phyloP scores from a whole-genome alignment of 2,888 invertebrate genomes.

The Drosophila pseudotakahashii region DNA sequence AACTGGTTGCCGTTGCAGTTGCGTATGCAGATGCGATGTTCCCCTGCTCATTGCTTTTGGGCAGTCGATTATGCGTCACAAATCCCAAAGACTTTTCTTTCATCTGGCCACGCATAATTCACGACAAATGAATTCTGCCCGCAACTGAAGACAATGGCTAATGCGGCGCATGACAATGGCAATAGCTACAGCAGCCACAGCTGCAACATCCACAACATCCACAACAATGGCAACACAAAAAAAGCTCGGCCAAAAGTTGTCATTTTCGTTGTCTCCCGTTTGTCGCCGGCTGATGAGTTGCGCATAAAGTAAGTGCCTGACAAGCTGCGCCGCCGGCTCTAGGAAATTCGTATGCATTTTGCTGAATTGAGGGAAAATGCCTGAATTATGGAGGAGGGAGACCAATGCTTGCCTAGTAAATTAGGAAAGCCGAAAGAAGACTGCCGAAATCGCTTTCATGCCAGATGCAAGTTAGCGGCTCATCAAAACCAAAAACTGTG shows the following conservation, averaged over 20 bases:
- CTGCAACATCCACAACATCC: conserved; percentile 13
- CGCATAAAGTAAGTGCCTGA: conserved; percentile 66
- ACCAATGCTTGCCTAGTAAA: conserved; percentile 28
- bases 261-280: conserved; percentile 38
- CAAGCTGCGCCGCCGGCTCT: conserved; percentile 15
- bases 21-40: conserved; percentile 34
- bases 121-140: conserved; percentile 45
- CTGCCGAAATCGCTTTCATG: conserved; percentile 11
- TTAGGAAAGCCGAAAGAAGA: conserved; percentile 21
- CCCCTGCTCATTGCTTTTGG: conserved; percentile 11
- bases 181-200: conserved; percentile 16
- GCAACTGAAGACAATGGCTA: conserved; percentile 34
- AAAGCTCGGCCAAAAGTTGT: conserved; percentile 49
- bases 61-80: conserved; percentile 25
- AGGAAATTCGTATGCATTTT: conserved; percentile 48
- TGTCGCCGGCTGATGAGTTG: conserved; percentile 51
- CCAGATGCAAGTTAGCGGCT: conserved; percentile 3
- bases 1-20: conserved; percentile 25
- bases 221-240: conserved; percentile 49
- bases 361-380: conserved; percentile 45
- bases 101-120: conserved; percentile 54
- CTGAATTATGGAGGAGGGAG: conserved; percentile 44
- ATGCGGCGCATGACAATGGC: conserved; percentile 55
- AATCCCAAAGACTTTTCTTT: conserved; percentile 24
- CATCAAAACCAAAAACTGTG: not conserved